Conservation (phyloP, 2,113 vertebrate species). For the Spilogale gracilis region DNA sequence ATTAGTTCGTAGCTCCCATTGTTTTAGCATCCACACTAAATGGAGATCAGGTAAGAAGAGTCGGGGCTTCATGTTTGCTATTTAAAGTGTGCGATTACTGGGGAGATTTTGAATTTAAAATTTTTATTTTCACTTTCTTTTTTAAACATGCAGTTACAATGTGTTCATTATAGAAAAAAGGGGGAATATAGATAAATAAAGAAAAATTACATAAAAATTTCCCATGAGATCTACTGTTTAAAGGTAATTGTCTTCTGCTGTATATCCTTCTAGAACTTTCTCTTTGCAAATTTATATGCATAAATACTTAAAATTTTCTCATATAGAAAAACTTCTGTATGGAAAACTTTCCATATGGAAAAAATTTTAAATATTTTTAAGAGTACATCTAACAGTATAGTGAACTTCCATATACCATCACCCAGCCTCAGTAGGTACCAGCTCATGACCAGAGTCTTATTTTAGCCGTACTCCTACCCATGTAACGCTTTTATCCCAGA, state of each 20-base stretch:
- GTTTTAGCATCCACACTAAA: not conserved
- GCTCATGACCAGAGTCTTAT: not conserved
- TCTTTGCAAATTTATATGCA: not conserved
- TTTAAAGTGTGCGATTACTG: not conserved
- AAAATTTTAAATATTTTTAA: slow-evolving; percentile 3
- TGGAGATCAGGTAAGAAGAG: not conserved
- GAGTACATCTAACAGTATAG: not conserved
- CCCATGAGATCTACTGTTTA: not conserved
- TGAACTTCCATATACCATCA: not conserved
- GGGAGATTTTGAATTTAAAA: not conserved
- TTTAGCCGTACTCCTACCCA: not conserved
- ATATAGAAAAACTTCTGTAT: not conserved
- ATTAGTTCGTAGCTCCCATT: not conserved
- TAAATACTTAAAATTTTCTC: not conserved
- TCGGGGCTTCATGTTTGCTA: not conserved
- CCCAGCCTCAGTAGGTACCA: not conserved
- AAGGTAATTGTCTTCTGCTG: not conserved
- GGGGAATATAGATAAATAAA: not conserved
- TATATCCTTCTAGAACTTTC: not conserved
- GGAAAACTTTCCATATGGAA: not conserved
- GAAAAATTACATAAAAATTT: slow-evolving; percentile 8
- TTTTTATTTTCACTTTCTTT: slow-evolving; percentile 30
- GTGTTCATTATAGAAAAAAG: not conserved
- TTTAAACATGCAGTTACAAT: slow-evolving; percentile 43
- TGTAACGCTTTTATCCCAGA: not conserved